Evolutionary conservation across 2,113 vertebrate species (phyloP).

Genomic region (Syngnathus typhle): DNA sequence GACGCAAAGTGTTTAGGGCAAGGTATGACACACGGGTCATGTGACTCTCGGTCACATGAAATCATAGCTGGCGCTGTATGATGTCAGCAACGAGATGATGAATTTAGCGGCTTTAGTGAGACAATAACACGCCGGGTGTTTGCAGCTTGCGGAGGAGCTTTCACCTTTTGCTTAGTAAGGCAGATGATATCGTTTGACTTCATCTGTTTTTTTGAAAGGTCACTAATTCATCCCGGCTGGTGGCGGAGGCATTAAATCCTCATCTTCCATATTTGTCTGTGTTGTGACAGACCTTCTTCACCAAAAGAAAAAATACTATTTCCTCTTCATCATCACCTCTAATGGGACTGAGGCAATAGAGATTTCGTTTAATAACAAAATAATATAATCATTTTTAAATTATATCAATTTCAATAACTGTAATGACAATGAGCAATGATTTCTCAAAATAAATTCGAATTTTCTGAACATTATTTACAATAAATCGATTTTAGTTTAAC

Average conservation of each 20-base stretch:
- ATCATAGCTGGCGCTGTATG: slow-evolving; percentile 42
- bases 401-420: too few relatives aligned
- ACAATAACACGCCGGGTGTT: slow-evolving; percentile 46
- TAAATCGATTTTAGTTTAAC: too few relatives aligned
- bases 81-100: slow-evolving; percentile 60
- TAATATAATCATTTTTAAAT: too few relatives aligned
- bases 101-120: slow-evolving; percentile 42
- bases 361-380: too few relatives aligned
- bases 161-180: slow-evolving; percentile 49
- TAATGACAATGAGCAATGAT: too few relatives aligned
- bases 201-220: slow-evolving; percentile 58
- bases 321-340: too few relatives aligned
- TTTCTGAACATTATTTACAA: too few relatives aligned
- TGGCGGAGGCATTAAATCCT: slow-evolving; percentile 40
- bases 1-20: background rate
- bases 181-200: slow-evolving; percentile 44
- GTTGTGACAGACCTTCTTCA: slow-evolving; percentile 31
- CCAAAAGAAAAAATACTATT: background rate
- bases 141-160: slow-evolving; percentile 32
- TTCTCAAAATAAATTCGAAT: too few relatives aligned
- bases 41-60: slow-evolving; percentile 36
- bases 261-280: slow-evolving; percentile 47
- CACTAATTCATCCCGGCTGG: slow-evolving; percentile 45
- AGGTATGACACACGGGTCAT: slow-evolving; percentile 20
- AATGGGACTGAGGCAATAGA: too few relatives aligned